phyloP scores from a whole-genome alignment of 2,113 vertebrate genomes.

The Colaptes auratus region DNA sequence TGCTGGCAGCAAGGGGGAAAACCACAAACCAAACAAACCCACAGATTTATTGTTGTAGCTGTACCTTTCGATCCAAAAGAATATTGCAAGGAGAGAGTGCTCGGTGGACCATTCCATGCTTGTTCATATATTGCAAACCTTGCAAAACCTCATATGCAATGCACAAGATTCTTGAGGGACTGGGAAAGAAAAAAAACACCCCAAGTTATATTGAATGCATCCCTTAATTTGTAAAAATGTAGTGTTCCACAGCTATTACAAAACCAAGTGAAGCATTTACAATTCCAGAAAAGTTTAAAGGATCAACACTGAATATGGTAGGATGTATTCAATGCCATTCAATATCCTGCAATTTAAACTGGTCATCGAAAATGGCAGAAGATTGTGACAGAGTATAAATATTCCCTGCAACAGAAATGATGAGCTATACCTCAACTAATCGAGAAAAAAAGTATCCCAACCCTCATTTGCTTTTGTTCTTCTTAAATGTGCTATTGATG shows the following conservation, averaged over 20 bases:
- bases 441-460: neutral
- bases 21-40: neutral
- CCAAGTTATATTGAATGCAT: neutral
- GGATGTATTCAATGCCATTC: neutral
- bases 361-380: neutral
- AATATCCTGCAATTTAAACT: neutral
- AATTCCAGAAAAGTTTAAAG: neutral
- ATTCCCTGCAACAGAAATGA: neutral
- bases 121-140: constrained; percentile 93
- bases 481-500: neutral
- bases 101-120: constrained; percentile 91
- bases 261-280: neutral
- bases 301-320: neutral
- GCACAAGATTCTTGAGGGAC: constrained; percentile 83
- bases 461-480: neutral
- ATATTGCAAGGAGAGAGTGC: constrained; percentile 90
- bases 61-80: constrained; percentile 91
- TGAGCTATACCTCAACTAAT: neutral
- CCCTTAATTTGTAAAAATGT: neutral
- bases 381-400: neutral
- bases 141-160: constrained; percentile 92
- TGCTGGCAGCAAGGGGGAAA: neutral
- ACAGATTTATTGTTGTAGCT: neutral
- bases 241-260: neutral
- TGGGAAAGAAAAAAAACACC: constrained; percentile 29